Evolutionary conservation across 64 coral and sea anemone species (phyloP), one percentile per base, ranked within the genome.

Genomic region (Trachythela sp.): DNA sequence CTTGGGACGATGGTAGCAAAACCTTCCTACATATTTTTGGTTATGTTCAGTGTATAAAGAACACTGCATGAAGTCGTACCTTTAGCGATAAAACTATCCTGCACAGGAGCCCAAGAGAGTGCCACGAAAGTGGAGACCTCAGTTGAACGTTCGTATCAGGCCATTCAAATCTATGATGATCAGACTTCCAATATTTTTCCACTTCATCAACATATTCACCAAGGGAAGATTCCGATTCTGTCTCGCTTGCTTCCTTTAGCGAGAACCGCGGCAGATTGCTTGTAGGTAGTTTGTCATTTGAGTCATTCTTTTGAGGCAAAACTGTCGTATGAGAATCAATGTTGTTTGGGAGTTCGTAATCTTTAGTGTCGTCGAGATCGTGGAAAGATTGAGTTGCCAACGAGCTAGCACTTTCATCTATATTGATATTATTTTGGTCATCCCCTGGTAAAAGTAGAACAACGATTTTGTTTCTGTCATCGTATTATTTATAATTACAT

Each of bases 151-250:
- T 70, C 91, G 93, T 30, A 56, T 88, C 88, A 71, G 92, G 94
- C 96, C 96, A 99, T 36, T 99, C 89, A 89, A 99, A 99, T 75
- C 91, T 94, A 85, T 99, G 93, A 89, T 99, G 96, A 26, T 94
- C 96, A 54, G 85, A 84, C 6, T 87, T 48, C 96, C 96, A 99
- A 71, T 99, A 99, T 0, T 32, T 36, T 2, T 80, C 75, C 75
- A 80, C 90, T 10, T 56, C 15, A 34, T 92, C 90, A 8, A 52
- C 41, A 54, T 2, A 10, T 15, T 54, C 36, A 26, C 20, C 36
- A 32, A 30, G 32, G 32, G 0, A 33, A 0, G 39, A 15, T 77
- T 59, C 14, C 24, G 86, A 85, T 26, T 51, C 75, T n/a, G n/a
- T 72, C 33, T 13, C 30, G 31, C 13, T 2, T 9, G 68, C 1